Evolutionary conservation across 2,888 invertebrate species (phyloP).

Genomic region (Liopterus haemorrhoidalis): DNA sequence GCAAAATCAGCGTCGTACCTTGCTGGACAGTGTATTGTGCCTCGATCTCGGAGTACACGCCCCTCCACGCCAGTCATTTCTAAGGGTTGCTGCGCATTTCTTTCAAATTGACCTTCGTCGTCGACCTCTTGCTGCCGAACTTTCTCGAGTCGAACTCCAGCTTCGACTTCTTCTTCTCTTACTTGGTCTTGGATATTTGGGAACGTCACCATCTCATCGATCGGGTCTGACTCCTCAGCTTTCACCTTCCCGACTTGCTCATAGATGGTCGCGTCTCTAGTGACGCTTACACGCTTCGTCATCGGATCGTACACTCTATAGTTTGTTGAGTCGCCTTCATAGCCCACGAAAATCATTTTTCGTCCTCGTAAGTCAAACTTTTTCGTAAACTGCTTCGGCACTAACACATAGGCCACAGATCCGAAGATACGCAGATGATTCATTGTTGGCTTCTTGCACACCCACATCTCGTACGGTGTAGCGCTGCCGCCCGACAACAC

Average conservation of each 20-base stretch:
- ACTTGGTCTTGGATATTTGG: no score
- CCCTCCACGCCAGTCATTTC: no score
- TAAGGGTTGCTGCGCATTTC: no score
- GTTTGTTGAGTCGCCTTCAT: slow-evolving; percentile 28
- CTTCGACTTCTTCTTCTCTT: no score
- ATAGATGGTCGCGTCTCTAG: no score
- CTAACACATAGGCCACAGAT: slow-evolving; percentile 26
- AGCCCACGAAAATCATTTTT: slow-evolving; percentile 31
- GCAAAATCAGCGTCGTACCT: slow-evolving; percentile 3
- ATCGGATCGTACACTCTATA: slow-evolving; percentile 26
- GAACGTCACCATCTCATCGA: no score
- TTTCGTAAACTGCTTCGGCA: slow-evolving; percentile 25
- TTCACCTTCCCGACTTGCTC: no score
- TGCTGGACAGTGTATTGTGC: not conserved
- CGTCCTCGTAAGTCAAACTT: slow-evolving; percentile 26
- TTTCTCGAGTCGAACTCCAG: no score
- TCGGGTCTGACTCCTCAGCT: no score
- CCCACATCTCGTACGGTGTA: slow-evolving; percentile 33
- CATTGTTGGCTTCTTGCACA: slow-evolving; percentile 29
- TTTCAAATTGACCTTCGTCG: no score
- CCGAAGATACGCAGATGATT: slow-evolving; percentile 33
- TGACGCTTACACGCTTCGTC: no score
- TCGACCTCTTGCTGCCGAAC: no score
- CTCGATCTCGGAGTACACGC: slow-evolving; percentile 4
- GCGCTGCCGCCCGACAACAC: slow-evolving; percentile 12